A percentile compares a stretch with the other conserved stretches of the same genome.
phyloP scores from a whole-genome alignment of 2,797 vertebrate genomes.

The Malacoctenus gilli region DNA sequence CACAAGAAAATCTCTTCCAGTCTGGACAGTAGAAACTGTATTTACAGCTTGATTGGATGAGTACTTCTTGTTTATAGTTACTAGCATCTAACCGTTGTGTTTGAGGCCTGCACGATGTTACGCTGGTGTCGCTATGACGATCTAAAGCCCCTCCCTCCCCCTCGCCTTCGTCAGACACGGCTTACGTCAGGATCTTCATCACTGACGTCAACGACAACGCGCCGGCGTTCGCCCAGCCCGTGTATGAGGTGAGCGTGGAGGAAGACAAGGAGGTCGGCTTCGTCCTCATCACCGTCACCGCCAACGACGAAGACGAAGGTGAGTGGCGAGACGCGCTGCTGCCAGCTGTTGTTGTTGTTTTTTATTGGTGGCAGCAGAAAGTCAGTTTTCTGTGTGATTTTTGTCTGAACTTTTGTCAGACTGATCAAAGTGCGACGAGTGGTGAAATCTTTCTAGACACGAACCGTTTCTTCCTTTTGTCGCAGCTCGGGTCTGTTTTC shows the following conservation, averaged over 20 bases:
- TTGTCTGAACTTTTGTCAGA: slow-evolving; percentile 12
- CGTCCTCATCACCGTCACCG: slow-evolving; percentile 86
- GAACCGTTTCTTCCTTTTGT: neutral
- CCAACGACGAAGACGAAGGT: slow-evolving; percentile 91
- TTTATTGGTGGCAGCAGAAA: slow-evolving; percentile 1
- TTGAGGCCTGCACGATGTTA: too few species aligned
- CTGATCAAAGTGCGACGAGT: slow-evolving; percentile 4
- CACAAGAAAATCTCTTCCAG: too few species aligned
- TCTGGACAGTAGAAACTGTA: too few species aligned
- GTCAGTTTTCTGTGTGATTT: neutral
- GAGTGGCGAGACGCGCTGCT: slow-evolving; percentile 29
- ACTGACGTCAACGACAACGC: slow-evolving; percentile 91
- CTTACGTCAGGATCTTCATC: slow-evolving; percentile 88
- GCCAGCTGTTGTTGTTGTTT: neutral
- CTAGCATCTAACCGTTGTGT: too few species aligned
- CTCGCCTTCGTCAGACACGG: slow-evolving; percentile 78
- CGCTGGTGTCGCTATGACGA: too few species aligned
- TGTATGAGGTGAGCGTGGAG: slow-evolving; percentile 86
- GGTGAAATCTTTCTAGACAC: neutral
- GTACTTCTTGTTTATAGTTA: too few species aligned
- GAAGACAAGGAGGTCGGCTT: slow-evolving; percentile 89
- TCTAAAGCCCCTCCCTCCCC: too few species aligned
- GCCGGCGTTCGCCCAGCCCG: slow-evolving; percentile 79
- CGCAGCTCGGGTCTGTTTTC: neutral
- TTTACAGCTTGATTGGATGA: too few species aligned